Evolutionary conservation across 2,888 invertebrate genomes (phyloP), one percentile per base, ranked within the genome.

Genomic region (Desoria tigrina): DNA sequence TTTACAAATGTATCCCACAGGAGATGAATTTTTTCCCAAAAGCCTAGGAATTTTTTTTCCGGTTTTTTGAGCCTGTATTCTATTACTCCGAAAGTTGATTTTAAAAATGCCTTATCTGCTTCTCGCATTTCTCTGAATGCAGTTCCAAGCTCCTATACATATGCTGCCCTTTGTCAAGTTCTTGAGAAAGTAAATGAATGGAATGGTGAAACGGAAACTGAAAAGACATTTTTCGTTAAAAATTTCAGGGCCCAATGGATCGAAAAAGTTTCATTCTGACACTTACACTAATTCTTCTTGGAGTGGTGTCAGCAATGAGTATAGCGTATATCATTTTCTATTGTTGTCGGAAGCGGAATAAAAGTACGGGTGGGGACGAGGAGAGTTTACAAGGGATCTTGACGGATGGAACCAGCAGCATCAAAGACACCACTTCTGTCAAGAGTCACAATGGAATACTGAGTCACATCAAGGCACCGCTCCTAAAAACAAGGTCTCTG

Each of bases 321-420:
- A 63, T 76, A 27, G 65, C 71, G 21, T 76, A 74, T 66, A 66
- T 76, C 50, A 65, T 76, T 26, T 76, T 73, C 59, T 74, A 74
- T 61, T 76, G 73, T 53, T 76, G 76, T 60, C 74, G 76, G 16
- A 76, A 74, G 69, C 64, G 72, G 60, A 61, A 73, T 49, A 76
- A 76, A 54, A 66, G 66, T 42, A 59, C 65, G 37, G 76, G 72
- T 18, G 74, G 68, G 39, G 76, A 76, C 65, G 76, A 76, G 55
- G 76, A 76, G 56, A 73, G 74, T 65, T 74, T 75, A 51, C 76
- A 76, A 67, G 76, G 74, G 54, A 76, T 76, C 37, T 72, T 76
- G n/a, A 72, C 61, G 32, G 76, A 76, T 64, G 76, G 76, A 53
- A 73, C 68, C 53, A 72, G 73, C 62, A 74, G 73, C 65, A 53